Conservation (phyloP, 2,888 invertebrate species). For the Pycnomerus fuliginosus region DNA sequence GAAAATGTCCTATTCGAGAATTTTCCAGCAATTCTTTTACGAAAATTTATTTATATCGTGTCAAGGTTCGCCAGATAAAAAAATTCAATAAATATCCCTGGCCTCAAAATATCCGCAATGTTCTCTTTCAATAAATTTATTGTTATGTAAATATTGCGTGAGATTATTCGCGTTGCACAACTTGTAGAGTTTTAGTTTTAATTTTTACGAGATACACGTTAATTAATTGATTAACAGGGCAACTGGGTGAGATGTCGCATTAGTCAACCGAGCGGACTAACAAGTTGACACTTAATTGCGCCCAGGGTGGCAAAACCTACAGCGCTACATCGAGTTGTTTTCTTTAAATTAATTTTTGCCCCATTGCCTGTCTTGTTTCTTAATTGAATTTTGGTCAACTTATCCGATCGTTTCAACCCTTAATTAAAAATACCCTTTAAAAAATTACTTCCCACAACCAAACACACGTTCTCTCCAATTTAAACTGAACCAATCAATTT, state of each 20-base stretch:
- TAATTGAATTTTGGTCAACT: conserved; percentile 21
- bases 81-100: too few species aligned
- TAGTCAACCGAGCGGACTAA: conserved; percentile 19
- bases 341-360: conserved; percentile 21
- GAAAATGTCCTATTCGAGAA: conserved; percentile 8
- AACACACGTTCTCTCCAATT: too few species aligned
- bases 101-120: too few species aligned
- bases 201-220: conserved; percentile 14
- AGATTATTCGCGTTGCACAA: conserved; percentile 14
- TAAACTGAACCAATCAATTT: conserved; percentile 12
- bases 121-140: conserved; percentile 13
- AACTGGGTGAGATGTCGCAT: conserved; percentile 19
- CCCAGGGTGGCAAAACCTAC: conserved; percentile 17
- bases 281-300: conserved; percentile 20
- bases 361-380: conserved; percentile 15
- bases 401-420: conserved; percentile 15
- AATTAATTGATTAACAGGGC: conserved; percentile 17
- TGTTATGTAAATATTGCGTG: conserved; percentile 24
- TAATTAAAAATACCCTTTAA: conserved; percentile 18
- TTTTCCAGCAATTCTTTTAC: conserved; percentile 15
- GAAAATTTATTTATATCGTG: too few species aligned
- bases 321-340: conserved; percentile 18
- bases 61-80: too few species aligned
- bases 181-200: too few species aligned
- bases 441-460: conserved; percentile 16